Evolutionary conservation across 2,113 vertebrate species (phyloP), one percentile per base, ranked within the genome.

Genomic region (Chaetodon trifascialis): DNA sequence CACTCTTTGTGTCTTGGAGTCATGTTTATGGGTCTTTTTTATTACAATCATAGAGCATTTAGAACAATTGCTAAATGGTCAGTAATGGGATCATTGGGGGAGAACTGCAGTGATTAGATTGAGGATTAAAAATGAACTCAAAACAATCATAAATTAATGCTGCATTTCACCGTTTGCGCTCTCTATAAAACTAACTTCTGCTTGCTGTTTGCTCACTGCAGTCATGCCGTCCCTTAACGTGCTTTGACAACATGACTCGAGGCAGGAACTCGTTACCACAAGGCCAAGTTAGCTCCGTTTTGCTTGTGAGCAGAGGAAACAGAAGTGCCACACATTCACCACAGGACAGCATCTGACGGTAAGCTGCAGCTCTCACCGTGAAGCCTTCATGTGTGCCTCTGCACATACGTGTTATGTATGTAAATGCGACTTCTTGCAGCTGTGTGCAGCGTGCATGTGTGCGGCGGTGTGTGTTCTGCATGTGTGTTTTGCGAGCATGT

Each of bases 291-390:
- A 42, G 14, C 70, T 21, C 14, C 16, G 12, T 42, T 46, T 46
- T 6, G 12, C 60, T 52, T 49, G 25, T 68, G 56, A 0, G 40
- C 7, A 21, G 25, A 84, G 86, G 87, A 88, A 87, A 76, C 59
- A 34, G 66, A 79, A 34, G 77, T 85, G 76, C 42, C 25, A 63
- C 76, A 72, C 56, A 4, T 55, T 82, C 0, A 88, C 86, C 83
- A 62, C 83, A 86, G 49, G 17, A 38, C 60, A 69, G 46, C 40
- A 2, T 17, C 19, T 71, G 38, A 49, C 10, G 0, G 17, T 19
- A 12, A 40, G 40, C 25, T 62, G 52, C 66, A 74, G 51, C 10
- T 74, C 72, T 30, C 3, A 9, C 12, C 15, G 6, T 19, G 11
- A 82, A 23, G 9, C 38, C 58, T 46, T 19, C 46, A 40, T 34